Conservation (phyloP, 2,888 invertebrate genomes). For the Silvanus unidentatus region DNA sequence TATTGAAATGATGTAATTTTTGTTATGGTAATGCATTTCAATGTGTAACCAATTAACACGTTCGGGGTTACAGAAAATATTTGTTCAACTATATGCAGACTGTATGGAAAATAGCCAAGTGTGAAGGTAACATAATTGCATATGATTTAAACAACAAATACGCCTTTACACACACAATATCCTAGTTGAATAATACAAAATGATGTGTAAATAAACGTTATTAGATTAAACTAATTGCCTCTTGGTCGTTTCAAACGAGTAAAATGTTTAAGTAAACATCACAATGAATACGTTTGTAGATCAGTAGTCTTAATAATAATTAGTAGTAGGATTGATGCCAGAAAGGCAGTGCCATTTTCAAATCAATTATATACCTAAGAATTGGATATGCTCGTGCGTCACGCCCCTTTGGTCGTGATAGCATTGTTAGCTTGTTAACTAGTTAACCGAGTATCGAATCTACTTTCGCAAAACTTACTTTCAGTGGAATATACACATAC, state of each 20-base stretch:
- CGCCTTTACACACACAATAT: background rate
- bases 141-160: slow-evolving; percentile 4
- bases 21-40: slow-evolving; percentile 9
- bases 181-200: background rate
- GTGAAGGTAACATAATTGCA: slow-evolving; percentile 7
- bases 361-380: slow-evolving; percentile 32
- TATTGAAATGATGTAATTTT: slow-evolving; percentile 11
- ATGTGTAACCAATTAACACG: slow-evolving; percentile 12
- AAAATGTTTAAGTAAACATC: background rate
- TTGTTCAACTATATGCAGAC: slow-evolving; percentile 8
- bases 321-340: slow-evolving; percentile 6
- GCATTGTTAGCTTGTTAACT: slow-evolving; percentile 35
- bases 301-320: background rate
- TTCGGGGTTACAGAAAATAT: slow-evolving; percentile 7
- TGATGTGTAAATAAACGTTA: too few relatives aligned
- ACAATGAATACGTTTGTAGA: slow-evolving; percentile 1
- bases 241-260: background rate
- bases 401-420: slow-evolving; percentile 37
- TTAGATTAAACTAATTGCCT: too few relatives aligned
- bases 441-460: slow-evolving; percentile 9
- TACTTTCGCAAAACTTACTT: slow-evolving; percentile 35
- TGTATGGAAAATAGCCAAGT: background rate
- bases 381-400: slow-evolving; percentile 36
- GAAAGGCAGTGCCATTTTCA: slow-evolving; percentile 27
- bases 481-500: slow-evolving; percentile 24